Base-by-base conservation (phyloP, 2,113 vertebrate genomes). In the Fregetta grallaria region DNA sequence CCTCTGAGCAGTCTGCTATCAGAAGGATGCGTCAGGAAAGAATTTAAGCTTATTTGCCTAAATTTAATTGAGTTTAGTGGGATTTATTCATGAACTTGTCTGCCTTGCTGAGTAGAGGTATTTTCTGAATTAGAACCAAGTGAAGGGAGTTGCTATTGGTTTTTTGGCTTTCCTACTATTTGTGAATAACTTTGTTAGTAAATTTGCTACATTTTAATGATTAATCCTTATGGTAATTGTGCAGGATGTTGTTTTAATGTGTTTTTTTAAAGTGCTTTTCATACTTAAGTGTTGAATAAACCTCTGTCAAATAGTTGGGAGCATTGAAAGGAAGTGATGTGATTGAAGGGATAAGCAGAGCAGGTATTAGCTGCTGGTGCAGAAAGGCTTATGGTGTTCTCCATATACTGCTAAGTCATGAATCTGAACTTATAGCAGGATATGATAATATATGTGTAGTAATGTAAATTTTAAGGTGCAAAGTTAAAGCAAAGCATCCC, bases 11-110 rank as follows among this genome's bases (percentile, higher is more conserved):
- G 58, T 76, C 58, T 90, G 75, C 38, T 88, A 13, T 90, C 76
- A 86, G 63, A 80, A 58, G 44, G 92, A 63, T 93, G 63, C 67
- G 63, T 86, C 86, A 66, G 75, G 72, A 92, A 92, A 55, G 40
- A 83, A 88, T 76, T 93, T 65, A 62, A 86, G 76, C 47, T 94
- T 88, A 67, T 81, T 88, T 95, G 52, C 53, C 40, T 89, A 77
- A 65, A 75, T 91, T 59, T 71, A 67, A 71, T 71, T 91, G 55
- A 81, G 30, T 85, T 94, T 78, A 63, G 27, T 87, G 36, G 45
- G 49, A 65, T 87, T 90, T 91, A 61, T 92, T 74, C 6, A 45
- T 72, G 73, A 63, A 63, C 29, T 72, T 88, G 10, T 13, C 18
- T 87, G 40, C 52, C 53, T 94, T 78, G 29, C 74, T 71, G 47